phyloP scores from a whole-genome alignment of 2,888 invertebrate species.

The Liodrosophila aerea region DNA sequence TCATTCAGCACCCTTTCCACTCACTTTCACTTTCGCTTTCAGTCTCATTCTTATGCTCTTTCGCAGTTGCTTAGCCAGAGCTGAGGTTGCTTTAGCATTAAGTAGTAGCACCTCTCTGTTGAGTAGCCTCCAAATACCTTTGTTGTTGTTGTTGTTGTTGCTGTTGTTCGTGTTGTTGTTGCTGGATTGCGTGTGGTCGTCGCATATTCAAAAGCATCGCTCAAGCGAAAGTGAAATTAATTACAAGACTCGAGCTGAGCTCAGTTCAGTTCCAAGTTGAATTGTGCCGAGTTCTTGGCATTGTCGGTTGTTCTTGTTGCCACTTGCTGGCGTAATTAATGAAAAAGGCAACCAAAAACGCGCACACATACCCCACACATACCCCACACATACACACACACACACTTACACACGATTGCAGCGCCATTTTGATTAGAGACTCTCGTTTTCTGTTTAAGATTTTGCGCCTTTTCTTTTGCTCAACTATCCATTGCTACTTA shows the following conservation, averaged over 20 bases:
- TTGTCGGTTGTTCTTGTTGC: conserved; percentile 26
- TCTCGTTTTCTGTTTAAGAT: conserved; percentile 10
- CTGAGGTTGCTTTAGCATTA: conserved; percentile 27
- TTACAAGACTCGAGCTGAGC: conserved; percentile 61
- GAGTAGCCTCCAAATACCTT: not conserved
- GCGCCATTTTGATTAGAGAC: conserved; percentile 26
- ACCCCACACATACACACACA: conserved; percentile 3
- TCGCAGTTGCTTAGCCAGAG: conserved; percentile 13
- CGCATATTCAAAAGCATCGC: conserved; percentile 73
- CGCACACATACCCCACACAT: conserved; percentile 14
- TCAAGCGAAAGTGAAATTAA: conserved; percentile 75
- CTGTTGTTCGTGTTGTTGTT: conserved; percentile 12
- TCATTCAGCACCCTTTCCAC: too few species aligned
- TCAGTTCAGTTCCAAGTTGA: conserved; percentile 29
- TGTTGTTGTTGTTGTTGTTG: not conserved
- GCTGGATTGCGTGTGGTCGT: conserved; percentile 61
- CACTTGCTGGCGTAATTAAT: conserved; percentile 64
- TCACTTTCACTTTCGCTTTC: too few species aligned
- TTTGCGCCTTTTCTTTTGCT: conserved; percentile 14
- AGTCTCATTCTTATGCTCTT: too few species aligned
- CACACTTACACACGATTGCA: conserved; percentile 10
- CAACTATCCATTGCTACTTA: conserved; percentile 22
- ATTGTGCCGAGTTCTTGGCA: conserved; percentile 37
- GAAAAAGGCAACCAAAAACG: conserved; percentile 47
- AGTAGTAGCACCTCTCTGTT: conserved; percentile 14